Evolutionary conservation across 2,888 invertebrate species (phyloP), one percentile per base, ranked within the genome.

Genomic region (Drosophila crucigera): DNA sequence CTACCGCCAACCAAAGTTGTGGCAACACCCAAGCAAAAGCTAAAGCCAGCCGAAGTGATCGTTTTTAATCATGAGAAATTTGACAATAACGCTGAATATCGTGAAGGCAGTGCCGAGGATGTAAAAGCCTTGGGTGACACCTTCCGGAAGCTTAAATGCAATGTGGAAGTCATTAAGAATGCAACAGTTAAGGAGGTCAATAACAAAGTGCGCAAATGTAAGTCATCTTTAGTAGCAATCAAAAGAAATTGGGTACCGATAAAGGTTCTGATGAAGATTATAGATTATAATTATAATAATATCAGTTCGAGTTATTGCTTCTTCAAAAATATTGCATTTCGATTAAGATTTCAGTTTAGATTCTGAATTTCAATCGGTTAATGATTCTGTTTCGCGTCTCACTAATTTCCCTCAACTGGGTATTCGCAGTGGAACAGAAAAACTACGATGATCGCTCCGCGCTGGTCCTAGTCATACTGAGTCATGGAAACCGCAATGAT

Each of bases 31-130:
- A 79, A 74, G 62, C 68, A 67, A 16, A 90, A 89, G 33, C 74
- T 85, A 1, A 89, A 91, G 43, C 91, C 93, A 3, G 93, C 93
- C 2, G 78, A 85, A 30, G 91, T 89, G 4, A 86, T 91, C 25
- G 91, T 93, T 60, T 92, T 93, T 53, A 93, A 93, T 65, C 91
- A 93, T 31, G 92, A 92, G 53, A 78, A 81, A 19, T 92, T 93
- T 58, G 91, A 92, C 58, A 85, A 80, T 67, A 68, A 83, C 7
- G 87, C 90, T 35, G 90, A 91, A 53, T 83, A 78, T 35, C 92
- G 93, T 0, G 52, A 68, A 0, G 93, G 93, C 22, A 93, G 91
- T 61, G 68, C 79, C 11, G 74, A 88, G 56, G 93, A 93, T 80
- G 93, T 92, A 6, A 83, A 83, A 58, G n/a, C 68, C 4, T 61